phyloP scores from a whole-genome alignment of 2,797 vertebrate genomes.

The Masticophis lateralis region DNA sequence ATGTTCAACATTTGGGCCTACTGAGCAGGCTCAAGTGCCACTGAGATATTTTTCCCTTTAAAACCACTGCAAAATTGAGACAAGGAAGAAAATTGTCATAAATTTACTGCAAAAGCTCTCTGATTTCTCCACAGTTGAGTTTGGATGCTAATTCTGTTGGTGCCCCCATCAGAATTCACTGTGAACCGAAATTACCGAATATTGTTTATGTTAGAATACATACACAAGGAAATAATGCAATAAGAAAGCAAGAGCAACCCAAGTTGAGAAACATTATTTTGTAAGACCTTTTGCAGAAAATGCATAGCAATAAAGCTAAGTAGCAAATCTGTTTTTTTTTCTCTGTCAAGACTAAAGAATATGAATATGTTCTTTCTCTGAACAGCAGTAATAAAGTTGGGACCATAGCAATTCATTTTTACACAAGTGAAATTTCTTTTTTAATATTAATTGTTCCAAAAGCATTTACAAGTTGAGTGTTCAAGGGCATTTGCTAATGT shows the following conservation, averaged over 20 bases:
- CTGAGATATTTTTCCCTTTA: not conserved
- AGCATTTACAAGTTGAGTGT: not conserved
- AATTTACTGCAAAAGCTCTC: not conserved
- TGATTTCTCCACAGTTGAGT: not conserved
- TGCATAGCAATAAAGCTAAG: not conserved
- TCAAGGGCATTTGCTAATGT: not conserved
- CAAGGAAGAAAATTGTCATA: not conserved
- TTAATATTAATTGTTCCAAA: not conserved
- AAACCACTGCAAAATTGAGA: not conserved
- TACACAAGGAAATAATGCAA: constrained; percentile 3
- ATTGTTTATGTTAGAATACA: not conserved
- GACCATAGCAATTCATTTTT: constrained; percentile 22
- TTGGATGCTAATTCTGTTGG: not conserved
- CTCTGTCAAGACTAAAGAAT: not conserved
- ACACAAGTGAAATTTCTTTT: not conserved
- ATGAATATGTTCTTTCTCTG: not conserved
- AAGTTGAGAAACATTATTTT: constrained; percentile 12
- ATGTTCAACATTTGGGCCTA: not conserved
- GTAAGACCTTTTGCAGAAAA: accelerated
- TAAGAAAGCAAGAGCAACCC: not conserved
- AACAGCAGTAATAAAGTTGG: not conserved
- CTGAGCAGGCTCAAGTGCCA: not conserved
- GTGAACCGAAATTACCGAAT: not conserved
- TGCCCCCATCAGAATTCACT: not conserved
- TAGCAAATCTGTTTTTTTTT: constrained; percentile 6